Base-by-base conservation (phyloP, 2,797 vertebrate genomes). In the Centroberyx gerrardi region DNA sequence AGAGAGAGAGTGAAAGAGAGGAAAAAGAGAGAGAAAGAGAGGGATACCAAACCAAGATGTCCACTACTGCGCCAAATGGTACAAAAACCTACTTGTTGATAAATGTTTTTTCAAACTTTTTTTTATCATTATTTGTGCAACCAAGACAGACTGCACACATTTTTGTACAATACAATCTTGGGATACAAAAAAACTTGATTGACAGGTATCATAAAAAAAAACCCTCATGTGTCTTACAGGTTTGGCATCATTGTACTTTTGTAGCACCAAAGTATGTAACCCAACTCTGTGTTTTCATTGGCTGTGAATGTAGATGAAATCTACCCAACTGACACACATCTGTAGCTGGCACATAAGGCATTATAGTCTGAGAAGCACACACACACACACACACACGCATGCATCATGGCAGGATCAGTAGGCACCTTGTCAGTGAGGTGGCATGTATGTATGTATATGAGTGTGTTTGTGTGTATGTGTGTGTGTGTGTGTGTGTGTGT, bases 341-440 rank as follows among this genome's bases (percentile, higher is more conserved):
- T 71, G 28, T 64, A 36, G 64, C 78, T 76, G 73, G 76, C 66
- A 76, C 18, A 3, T 40, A 9, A 56, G 8, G 8, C 40, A 15
- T 5, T 4, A 17, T 31, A 53, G 70, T 9, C 56, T 5, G 51
- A 54, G 40, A 48, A 54, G 55, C 18, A 12, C 18, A 75, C 54
- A 22, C 64, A 17, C 36, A 48, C 62, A 33, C 49, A 59, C 10
- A 59, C 17, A 46, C 42, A 51, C 8, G 5, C 18, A 40, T 10
- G 7, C 5, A 22, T 12, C 60, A 85, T 56, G 14, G 78, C 73
- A 51, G 71, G 76, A 88, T 91, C 92, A 71, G 22, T 1, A 78
- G 33, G 84, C 84, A 84, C 83, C 88, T 88, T 87, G 81, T 93
- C 91, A 90, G 78, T 4, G 79, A 81, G 76, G 87, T 84, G 86